These are phyloP conservation scores for Pampusana beccarii DNA, from an alignment of 2,113 vertebrate genomes.

Conservation along the genomic window DNA sequence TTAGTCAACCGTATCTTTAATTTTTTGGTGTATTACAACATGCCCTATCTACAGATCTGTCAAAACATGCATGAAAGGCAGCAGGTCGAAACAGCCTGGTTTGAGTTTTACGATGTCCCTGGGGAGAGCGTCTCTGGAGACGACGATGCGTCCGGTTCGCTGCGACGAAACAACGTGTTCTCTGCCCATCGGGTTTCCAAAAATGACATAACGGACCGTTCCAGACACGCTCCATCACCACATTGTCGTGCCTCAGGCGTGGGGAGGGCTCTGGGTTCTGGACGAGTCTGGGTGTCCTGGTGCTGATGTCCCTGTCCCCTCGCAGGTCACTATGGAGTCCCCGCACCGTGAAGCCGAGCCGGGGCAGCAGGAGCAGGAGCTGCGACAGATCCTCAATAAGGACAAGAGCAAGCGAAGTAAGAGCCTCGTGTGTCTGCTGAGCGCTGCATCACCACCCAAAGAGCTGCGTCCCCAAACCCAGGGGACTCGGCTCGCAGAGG, in stretches of 20 bases:
- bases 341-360: slow-evolving; percentile 73
- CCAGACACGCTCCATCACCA: background rate
- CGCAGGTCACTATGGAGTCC: slow-evolving; percentile 82
- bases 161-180: fast-evolving
- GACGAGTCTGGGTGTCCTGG: background rate
- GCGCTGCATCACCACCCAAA: fast-evolving
- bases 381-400: slow-evolving; percentile 85
- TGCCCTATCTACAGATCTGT: background rate
- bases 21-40: background rate
- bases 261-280: fast-evolving
- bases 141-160: fast-evolving
- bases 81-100: background rate
- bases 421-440: background rate
- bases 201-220: fast-evolving
- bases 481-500: fast-evolving
- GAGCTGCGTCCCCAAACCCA: fast-evolving
- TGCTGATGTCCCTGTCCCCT: background rate
- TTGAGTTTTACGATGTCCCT: background rate
- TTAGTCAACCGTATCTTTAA: background rate
- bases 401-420: slow-evolving; percentile 89
- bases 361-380: slow-evolving; percentile 82
- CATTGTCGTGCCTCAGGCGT: background rate
- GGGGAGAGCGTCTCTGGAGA: background rate
- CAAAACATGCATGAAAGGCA: background rate
- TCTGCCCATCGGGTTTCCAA: background rate